Base-by-base conservation (phyloP, 2,888 invertebrate genomes). In the Gnatocerus cornutus region DNA sequence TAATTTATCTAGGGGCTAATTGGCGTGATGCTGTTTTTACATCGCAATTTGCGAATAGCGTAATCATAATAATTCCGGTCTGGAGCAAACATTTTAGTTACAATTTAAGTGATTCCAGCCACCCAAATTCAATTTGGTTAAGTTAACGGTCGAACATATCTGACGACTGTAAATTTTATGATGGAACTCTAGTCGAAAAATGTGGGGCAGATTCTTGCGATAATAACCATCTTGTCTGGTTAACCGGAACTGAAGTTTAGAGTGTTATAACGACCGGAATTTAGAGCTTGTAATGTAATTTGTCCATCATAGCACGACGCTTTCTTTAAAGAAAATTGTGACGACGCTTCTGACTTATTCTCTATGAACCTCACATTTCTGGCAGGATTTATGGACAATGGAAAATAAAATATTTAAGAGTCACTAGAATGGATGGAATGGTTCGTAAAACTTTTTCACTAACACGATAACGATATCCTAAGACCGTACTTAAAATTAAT, bases 401-500 rank as follows among this genome's bases (percentile, higher is more conserved):
- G 29, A 37, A 16, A 56, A 56, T 56, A 56, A 56, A 56, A 56
- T 56, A 56, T 56, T 56, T 56, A 56, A 16, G 55, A 29, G 10
- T 21, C 21, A 6, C 27, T 56, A 41, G 16, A 14, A n/a, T 21
- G 27, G 21, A 39, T 56, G 21, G 33, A 56, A 41, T 21, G 41
- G 55, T 56, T 56, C 55, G 41, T 56, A 56, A 56, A 56, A 56
- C 8, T 56, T 56, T 41, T 56, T 37, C 53, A 37, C 14, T 3
- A 29, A 37, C 46, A 46, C n/a, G 37, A 53, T 53, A 53, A 53
- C 53, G 33, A 53, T 14, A 53, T 29, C 53, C 14, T 37, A 37
- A 33, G 37, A 53, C 53, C 53, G 53, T 37, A 53, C 53, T 53
- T 53, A 53, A 53, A 53, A 53, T 53, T 53, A 53, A 53, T 53